Evolutionary conservation across 1,140 invertebrate genomes (phyloP).

Genomic region (Apis cerana): DNA sequence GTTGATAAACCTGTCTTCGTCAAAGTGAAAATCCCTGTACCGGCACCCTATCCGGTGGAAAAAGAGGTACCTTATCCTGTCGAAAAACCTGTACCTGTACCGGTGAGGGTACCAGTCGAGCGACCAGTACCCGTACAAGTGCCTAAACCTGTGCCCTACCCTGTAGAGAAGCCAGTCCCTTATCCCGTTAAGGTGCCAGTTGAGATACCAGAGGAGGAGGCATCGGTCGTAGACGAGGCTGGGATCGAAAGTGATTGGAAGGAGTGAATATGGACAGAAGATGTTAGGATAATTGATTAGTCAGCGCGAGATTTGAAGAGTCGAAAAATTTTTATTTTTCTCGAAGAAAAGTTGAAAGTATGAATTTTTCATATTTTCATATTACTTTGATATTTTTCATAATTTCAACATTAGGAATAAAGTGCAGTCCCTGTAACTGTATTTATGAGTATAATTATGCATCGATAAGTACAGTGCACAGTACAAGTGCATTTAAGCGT

Average conservation of each 20-base stretch:
- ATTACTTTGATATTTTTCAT: too few relatives aligned
- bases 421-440: not conserved
- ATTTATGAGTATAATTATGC: not conserved
- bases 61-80: constrained; percentile 83
- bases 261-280: not conserved
- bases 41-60: constrained; percentile 84
- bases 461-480: not conserved
- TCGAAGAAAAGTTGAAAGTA: too few relatives aligned
- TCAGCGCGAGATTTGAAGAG: not conserved
- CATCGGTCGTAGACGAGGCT: not conserved
- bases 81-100: constrained; percentile 84
- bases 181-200: constrained; percentile 76
- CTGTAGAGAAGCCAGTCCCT: constrained; percentile 83
- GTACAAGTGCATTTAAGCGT: too few relatives aligned
- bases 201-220: constrained; percentile 63
- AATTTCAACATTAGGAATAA: too few relatives aligned
- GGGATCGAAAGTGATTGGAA: not conserved
- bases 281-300: not conserved
- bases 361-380: too few relatives aligned
- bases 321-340: too few relatives aligned
- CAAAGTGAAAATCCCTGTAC: constrained; percentile 84
- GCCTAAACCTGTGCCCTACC: constrained; percentile 85
- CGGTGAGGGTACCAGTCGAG: constrained; percentile 83
- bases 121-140: constrained; percentile 82
- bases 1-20: constrained; percentile 83